A percentile compares a stretch with the other conserved stretches of the same genome.
Evolutionary conservation across 2,888 invertebrate species (phyloP).

Genomic region (Elegia similella): DNA sequence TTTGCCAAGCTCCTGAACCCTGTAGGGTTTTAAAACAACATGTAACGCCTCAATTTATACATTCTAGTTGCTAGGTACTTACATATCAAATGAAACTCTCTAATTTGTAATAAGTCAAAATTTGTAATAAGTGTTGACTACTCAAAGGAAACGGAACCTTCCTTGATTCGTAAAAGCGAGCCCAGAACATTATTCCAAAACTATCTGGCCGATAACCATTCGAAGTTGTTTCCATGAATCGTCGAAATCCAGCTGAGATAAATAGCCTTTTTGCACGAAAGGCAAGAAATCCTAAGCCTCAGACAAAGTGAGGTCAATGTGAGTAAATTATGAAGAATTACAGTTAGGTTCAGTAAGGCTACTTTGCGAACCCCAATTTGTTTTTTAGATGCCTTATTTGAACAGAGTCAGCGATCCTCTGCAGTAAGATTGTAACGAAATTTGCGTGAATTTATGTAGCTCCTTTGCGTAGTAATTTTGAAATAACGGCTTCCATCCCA

Average conservation of each 20-base stretch:
- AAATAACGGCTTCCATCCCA: neutral
- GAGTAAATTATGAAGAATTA: neutral
- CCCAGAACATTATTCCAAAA: too few species aligned
- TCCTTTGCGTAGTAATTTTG: neutral
- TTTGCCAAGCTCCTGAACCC: neutral
- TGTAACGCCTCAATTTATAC: too few species aligned
- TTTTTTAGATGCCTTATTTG: neutral
- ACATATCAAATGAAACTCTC: too few species aligned
- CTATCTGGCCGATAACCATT: too few species aligned
- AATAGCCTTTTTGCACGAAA: conserved; percentile 5
- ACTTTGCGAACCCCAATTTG: neutral
- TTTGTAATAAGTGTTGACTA: too few species aligned
- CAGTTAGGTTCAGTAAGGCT: too few species aligned
- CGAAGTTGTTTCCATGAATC: neutral
- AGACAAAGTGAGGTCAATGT: neutral
- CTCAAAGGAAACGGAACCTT: too few species aligned
- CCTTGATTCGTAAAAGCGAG: conserved; percentile 2
- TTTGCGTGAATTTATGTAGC: neutral
- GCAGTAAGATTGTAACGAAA: neutral
- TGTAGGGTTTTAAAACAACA: neutral
- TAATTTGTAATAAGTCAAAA: too few species aligned
- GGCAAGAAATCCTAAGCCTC: neutral
- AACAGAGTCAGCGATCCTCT: neutral
- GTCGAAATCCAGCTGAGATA: conserved; percentile 1
- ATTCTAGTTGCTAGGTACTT: too few species aligned